Base-by-base conservation (phyloP, 1,140 invertebrate species). In the Dendrolimus kikuchii region DNA sequence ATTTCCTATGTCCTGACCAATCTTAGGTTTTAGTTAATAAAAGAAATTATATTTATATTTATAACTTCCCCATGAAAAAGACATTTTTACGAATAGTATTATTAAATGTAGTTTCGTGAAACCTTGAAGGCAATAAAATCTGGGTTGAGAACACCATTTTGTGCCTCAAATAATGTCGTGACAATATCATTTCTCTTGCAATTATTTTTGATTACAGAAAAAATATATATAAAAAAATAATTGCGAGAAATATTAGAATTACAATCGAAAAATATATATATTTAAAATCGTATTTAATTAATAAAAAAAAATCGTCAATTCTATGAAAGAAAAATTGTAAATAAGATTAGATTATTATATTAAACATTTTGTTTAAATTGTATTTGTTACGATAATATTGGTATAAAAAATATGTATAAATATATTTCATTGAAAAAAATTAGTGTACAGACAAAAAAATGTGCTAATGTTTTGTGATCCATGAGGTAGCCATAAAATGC, bases 81-180 rank as follows among this genome's bases (percentile, higher is more conserved):
- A 83, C 80, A 83, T 86, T 86, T 86, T 86, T 86, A 86, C 82
- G 79, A 77, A 86, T 86, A 83, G 82, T 86, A 86, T 86, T 86
- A 86, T 82, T 86, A 86, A 55, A 83, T 83, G 74, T 82, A 86
- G 39, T 71, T 79, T 81, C 74, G 69, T 77, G 71, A 73, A 78
- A 66, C 60, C 45, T 57, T 23, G 23, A 63, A 64, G 82, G 80
- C 82, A 77, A 75, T 74, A 74, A 77, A 66, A 71, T 71, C 75
- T 81, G 80, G 74, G 74, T 82, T 82, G 67, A 67, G 63, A 79
- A 81, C 74, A 60, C 82, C 82, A 81, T 73, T 73, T 81, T 77
- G 82, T 86, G 82, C 82, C 82, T 86, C 55, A 56, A 62, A 52
- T 61, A 69, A 66, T 61, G 59, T 72, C 58, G 59, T 64, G 81